Conservation (phyloP, 2,797 vertebrate genomes). For the Mus spretus region DNA sequence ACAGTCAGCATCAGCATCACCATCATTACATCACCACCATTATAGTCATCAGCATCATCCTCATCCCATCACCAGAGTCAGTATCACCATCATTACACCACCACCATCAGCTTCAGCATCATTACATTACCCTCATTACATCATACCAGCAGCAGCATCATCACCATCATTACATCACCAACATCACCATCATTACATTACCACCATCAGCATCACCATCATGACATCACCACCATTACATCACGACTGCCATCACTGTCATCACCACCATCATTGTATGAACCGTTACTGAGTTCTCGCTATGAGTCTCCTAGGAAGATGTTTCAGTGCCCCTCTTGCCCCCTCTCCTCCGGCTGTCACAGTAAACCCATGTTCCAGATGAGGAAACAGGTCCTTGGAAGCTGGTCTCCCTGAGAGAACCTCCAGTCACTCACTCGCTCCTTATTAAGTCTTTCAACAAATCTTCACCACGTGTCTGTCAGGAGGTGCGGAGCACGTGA, state of each 20-base stretch:
- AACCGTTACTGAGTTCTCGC: too few species aligned
- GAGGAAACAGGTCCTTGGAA: constrained; percentile 3
- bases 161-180: rapidly evolving
- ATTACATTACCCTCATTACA: too few species aligned
- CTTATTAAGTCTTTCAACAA: not conserved
- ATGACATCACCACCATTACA: rapidly evolving
- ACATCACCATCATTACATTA: rapidly evolving
- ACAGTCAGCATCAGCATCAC: not conserved
- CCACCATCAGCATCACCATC: not conserved
- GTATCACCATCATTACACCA: not conserved
- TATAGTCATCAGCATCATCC: too few species aligned
- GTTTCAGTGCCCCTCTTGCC: rapidly evolving
- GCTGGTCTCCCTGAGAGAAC: not conserved
- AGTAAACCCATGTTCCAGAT: not conserved
- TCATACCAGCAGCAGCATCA: too few species aligned
- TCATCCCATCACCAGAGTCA: rapidly evolving
- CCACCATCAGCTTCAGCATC: too few species aligned
- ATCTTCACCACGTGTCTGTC: not conserved
- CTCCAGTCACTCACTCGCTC: not conserved
- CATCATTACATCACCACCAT: not conserved
- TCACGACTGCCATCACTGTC: rapidly evolving
- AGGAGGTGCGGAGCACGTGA: not conserved
- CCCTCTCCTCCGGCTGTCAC: not conserved
- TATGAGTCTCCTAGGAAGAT: rapidly evolving
- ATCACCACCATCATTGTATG: not conserved